Base-by-base conservation (phyloP, 1,140 invertebrate species). In the Drosophila fuyamai region DNA sequence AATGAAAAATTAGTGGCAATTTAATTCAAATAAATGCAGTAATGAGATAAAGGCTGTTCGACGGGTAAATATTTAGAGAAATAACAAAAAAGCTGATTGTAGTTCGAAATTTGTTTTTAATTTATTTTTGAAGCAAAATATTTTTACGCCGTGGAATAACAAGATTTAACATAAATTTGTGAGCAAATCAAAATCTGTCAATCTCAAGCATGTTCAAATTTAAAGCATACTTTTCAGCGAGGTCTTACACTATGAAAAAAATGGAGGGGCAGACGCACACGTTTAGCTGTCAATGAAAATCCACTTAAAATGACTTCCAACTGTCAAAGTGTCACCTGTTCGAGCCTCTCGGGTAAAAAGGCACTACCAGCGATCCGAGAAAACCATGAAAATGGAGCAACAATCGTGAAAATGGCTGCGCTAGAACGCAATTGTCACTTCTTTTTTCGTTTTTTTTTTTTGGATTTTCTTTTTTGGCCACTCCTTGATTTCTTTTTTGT, bases 271-370 rank as follows among this genome's bases (percentile, higher is more conserved):
- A 32, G 29, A 63, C 35, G 23, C 60, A 72, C 72, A 76, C 71
- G 81, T 66, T 70, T 82, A 54, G 79, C 66, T 70, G 83, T 88
- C 83, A 67, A 38, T 51, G 63, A 74, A 79, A 89, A 88, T 88
- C 83, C 84, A 88, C 84, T 83, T 74, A 63, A 82, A 83, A 74
- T 80, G 83, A 70, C 84, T 88, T 51, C 71, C 76, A 79, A 51
- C 51, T 75, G 83, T 83, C 82, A 77, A 59, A 67, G 55, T 88
- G 83, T 85, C 83, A 88, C 83, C 83, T 89, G 84, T 76, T 62
- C 56, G 60, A 38, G 61, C 53, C 71, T 44, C 54, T 40, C 29
- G 38, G 47, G 12, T 54, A 65, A 76, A 56, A 66, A 48, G 44
- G 53, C 35, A 29, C 13, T 27, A 56, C 55, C 44, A 32, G 41